These are phyloP conservation scores for Molorchus minor DNA, from an alignment of 2,888 invertebrate genomes.

Conservation along the genomic window DNA sequence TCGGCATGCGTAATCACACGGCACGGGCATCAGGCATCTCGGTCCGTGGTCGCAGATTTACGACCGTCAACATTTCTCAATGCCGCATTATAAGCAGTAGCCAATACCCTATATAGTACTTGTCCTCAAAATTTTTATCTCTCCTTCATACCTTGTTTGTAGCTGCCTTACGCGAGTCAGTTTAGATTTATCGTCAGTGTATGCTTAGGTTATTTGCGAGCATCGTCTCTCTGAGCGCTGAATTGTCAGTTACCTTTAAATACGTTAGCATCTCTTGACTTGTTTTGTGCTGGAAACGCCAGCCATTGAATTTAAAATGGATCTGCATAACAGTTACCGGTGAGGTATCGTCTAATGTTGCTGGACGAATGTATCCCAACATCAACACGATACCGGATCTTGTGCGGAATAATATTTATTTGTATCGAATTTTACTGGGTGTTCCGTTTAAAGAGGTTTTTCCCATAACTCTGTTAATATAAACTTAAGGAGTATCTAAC, in stretches of 20 bases:
- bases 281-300: conserved; percentile 42
- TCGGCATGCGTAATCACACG: conserved; percentile 17
- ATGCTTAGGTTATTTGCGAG: conserved; percentile 56
- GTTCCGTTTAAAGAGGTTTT: too few relatives aligned
- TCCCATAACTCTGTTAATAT: too few relatives aligned
- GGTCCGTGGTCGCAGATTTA: conserved; percentile 53
- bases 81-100: conserved; percentile 59
- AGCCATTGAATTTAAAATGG: conserved; percentile 41
- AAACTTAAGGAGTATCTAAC: too few relatives aligned
- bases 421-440: too few relatives aligned
- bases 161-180: conserved; percentile 57
- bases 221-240: conserved; percentile 43
- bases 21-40: conserved; percentile 20
- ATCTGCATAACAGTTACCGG: conserved; percentile 37
- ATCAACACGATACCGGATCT: conserved; percentile 22
- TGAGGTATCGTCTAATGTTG: conserved; percentile 35
- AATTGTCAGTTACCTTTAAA: conserved; percentile 43
- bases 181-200: conserved; percentile 58
- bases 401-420: too few relatives aligned
- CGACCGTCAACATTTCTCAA: conserved; percentile 55
- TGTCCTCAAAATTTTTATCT: conserved; percentile 64
- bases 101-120: conserved; percentile 62
- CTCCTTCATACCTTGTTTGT: conserved; percentile 62
- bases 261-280: conserved; percentile 41
- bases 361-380: conserved; percentile 36